Evolutionary conservation across 2,888 invertebrate genomes (phyloP).

Genomic region (Andrena camellia): DNA sequence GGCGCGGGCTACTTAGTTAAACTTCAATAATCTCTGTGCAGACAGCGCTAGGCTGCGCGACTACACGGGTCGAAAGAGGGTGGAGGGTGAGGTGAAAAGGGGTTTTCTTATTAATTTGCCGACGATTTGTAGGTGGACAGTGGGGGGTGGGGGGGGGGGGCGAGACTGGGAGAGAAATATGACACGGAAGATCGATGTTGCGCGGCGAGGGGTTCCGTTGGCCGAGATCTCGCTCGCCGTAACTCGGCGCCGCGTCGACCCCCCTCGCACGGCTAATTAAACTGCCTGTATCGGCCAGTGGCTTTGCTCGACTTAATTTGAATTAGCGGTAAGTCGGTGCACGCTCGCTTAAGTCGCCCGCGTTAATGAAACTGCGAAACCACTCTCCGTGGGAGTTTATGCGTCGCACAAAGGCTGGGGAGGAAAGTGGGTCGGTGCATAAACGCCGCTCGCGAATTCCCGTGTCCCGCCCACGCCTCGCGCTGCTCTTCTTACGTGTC

Average conservation of each 20-base stretch:
- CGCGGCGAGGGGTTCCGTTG: not conserved
- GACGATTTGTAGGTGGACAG: constrained; percentile 25
- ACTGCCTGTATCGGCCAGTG: constrained; percentile 72
- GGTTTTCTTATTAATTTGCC: constrained; percentile 48
- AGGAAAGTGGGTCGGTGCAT: constrained; percentile 15
- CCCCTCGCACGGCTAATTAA: constrained; percentile 63
- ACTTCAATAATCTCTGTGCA: constrained; percentile 37
- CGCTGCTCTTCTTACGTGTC: constrained; percentile 18
- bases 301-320: constrained; percentile 77
- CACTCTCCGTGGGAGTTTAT: constrained; percentile 53
- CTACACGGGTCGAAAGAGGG: not conserved
- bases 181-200: constrained; percentile 41
- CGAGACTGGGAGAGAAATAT: constrained; percentile 14
- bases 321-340: constrained; percentile 73
- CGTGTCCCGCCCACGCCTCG: not conserved
- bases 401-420: constrained; percentile 25
- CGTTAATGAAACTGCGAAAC: constrained; percentile 75
- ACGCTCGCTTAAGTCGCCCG: constrained; percentile 68
- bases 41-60: constrained; percentile 13
- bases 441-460: constrained; percentile 44
- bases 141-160: too few relatives aligned
- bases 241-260: constrained; percentile 28
- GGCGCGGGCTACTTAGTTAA: constrained; percentile 31
- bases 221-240: constrained; percentile 27
- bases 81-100: not conserved